Evolutionary conservation across 2,888 invertebrate genomes (phyloP).

Genomic region (Drosophila neoperkinsi): DNA sequence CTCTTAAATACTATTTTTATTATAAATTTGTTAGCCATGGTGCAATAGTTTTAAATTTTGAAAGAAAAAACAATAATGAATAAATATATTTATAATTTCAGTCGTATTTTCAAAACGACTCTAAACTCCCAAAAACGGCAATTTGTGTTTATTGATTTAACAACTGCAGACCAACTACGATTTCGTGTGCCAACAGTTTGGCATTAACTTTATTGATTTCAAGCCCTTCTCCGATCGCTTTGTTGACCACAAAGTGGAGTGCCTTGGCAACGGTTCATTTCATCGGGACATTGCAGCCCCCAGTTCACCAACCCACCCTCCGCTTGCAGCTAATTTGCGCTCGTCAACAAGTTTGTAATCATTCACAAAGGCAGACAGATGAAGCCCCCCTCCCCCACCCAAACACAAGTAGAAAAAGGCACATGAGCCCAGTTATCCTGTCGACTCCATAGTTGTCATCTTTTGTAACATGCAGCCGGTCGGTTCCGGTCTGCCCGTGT

Average conservation of each 20-base stretch:
- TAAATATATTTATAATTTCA: background rate
- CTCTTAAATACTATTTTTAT: background rate
- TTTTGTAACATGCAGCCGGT: constrained; percentile 40
- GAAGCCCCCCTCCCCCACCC: constrained; percentile 7
- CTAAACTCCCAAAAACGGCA: background rate
- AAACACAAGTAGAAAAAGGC: constrained; percentile 3
- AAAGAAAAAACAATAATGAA: background rate
- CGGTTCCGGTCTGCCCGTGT: constrained; percentile 34
- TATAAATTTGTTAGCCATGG: fast-evolving
- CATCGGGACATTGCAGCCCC: background rate
- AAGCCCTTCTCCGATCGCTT: constrained; percentile 5
- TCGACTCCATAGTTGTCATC: constrained; percentile 43
- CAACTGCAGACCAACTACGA: background rate
- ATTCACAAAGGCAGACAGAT: constrained; percentile 49
- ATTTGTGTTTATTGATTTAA: background rate
- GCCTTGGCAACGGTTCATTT: constrained; percentile 34
- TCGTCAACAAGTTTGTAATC: constrained; percentile 68
- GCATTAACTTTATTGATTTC: constrained; percentile 31
- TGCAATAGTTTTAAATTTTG: background rate
- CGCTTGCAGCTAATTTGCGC: constrained; percentile 56
- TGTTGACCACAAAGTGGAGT: constrained; percentile 25
- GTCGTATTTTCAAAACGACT: background rate
- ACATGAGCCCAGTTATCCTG: constrained; percentile 21
- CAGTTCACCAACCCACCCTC: background rate
- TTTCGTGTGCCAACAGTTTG: background rate